These are phyloP conservation scores for Allobates femoralis DNA, from an alignment of 2,797 vertebrate genomes.

Conservation along the genomic window DNA sequence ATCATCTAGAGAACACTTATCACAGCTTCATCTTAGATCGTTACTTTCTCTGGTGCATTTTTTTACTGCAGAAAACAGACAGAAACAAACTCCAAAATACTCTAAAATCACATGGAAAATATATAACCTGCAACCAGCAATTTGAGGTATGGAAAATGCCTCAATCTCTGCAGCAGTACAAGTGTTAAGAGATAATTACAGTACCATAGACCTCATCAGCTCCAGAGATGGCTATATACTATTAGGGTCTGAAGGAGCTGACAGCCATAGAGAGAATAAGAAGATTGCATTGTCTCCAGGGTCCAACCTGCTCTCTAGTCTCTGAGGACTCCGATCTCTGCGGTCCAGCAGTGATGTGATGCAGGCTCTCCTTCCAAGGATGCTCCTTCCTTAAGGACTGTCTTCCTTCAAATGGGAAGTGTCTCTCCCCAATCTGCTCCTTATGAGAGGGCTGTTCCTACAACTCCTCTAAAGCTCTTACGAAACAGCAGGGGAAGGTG, in stretches of 20 bases:
- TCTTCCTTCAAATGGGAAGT: constrained; percentile 86
- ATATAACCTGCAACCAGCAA: background rate
- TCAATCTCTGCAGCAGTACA: background rate
- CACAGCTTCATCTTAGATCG: no score
- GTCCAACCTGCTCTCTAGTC: constrained; percentile 34
- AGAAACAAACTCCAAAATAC: background rate
- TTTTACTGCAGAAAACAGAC: background rate
- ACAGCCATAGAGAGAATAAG: background rate
- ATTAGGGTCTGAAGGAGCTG: background rate
- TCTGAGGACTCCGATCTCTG: background rate
- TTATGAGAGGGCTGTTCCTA: constrained; percentile 96
- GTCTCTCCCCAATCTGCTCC: constrained; percentile 83
- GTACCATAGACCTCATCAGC: background rate
- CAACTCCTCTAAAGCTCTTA: constrained; percentile 84
- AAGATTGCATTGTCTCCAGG: background rate
- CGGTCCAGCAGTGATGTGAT: background rate
- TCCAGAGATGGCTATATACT: background rate
- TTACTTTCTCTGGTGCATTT: background rate
- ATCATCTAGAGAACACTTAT: background rate
- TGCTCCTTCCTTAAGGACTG: constrained; percentile 79
- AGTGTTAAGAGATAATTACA: background rate
- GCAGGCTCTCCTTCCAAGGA: constrained; percentile 48
- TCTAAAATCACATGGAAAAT: background rate
- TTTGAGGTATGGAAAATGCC: background rate
- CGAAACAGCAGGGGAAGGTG: constrained; percentile 85